Conservation (phyloP, 2,113 vertebrate genomes). For the Platanista minor region DNA sequence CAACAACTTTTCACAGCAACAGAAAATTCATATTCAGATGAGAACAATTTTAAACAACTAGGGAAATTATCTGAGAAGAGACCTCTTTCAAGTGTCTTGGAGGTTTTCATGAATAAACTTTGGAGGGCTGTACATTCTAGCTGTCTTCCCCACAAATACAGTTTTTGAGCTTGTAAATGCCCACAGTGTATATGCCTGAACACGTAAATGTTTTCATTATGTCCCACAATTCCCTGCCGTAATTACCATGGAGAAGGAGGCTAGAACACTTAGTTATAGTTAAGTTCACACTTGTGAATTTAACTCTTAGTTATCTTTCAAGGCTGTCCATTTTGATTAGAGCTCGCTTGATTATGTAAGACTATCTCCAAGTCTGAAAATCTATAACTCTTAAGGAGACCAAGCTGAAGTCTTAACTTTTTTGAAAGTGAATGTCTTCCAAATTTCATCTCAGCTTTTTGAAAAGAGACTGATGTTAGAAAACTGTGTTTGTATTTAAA, state of each 20-base stretch:
- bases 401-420: neutral
- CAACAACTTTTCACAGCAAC: slow-evolving; percentile 38
- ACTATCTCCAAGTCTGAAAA: neutral
- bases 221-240: neutral
- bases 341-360: neutral
- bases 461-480: neutral
- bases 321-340: neutral
- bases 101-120: neutral
- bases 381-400: neutral
- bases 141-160: neutral
- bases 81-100: neutral
- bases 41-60: slow-evolving; percentile 6
- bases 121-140: neutral
- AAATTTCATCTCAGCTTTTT: neutral
- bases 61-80: neutral
- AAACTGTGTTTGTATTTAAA: neutral
- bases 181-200: neutral
- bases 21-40: slow-evolving; percentile 25
- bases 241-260: neutral
- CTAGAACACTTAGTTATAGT: neutral
- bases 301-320: neutral
- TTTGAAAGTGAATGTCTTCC: neutral
- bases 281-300: neutral
- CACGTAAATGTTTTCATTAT: neutral
- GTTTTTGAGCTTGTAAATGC: neutral